A percentile compares a stretch with the other conserved stretches of the same genome.
Conservation (phyloP, 2,888 invertebrate genomes). For the Monoplex corrugatus region DNA sequence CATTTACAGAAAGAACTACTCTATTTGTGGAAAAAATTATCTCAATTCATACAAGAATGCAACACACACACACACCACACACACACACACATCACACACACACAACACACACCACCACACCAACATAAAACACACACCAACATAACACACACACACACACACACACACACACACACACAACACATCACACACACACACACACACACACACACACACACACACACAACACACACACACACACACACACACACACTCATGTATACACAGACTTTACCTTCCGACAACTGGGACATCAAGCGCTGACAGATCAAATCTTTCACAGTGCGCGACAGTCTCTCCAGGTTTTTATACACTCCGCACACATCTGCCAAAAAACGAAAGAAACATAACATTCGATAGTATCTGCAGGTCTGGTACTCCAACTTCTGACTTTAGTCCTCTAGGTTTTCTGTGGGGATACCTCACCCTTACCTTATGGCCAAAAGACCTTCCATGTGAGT, state of each 20-base stretch:
- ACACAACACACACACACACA: neutral
- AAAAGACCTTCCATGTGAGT: too few species aligned
- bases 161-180: neutral
- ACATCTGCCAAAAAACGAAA: slow-evolving; percentile 44
- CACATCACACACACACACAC: neutral
- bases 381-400: too few species aligned
- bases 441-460: too few species aligned
- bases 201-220: neutral
- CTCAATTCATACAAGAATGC: neutral
- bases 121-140: neutral
- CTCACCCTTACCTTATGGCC: too few species aligned
- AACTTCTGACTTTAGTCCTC: too few species aligned
- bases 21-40: too few species aligned
- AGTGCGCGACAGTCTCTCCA: slow-evolving; percentile 53
- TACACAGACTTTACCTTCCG: slow-evolving; percentile 45
- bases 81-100: neutral
- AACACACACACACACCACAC: slow-evolving; percentile 9
- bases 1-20: too few species aligned
- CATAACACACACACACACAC: neutral
- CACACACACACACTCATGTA: neutral
- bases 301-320: slow-evolving; percentile 54
- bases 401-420: too few species aligned
- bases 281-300: slow-evolving; percentile 48
- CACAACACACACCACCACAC: neutral
- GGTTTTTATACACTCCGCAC: slow-evolving; percentile 47